Evolutionary conservation across 1,140 invertebrate species (phyloP), one percentile per base, ranked within the genome.

Genomic region (Eubasilissa regina): DNA sequence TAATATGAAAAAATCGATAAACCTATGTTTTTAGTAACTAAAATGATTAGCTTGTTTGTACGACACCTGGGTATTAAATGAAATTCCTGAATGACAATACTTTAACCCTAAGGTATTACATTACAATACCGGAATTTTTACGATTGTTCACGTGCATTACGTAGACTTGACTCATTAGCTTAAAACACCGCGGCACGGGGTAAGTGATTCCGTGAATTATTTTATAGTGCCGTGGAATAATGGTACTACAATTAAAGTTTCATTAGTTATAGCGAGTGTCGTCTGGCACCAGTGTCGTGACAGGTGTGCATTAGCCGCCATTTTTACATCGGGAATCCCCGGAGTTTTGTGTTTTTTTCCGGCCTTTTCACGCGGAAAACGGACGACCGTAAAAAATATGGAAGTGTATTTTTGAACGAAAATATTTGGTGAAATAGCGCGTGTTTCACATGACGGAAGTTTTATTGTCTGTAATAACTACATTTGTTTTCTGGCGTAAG

Each of bases 171-270:
- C 66, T 70, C 66, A 70, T 70, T 70, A 21, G 45, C 19, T 45
- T 70, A 70, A 70, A 70, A 70, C 66, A 48, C 66, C 62, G 11
- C 47, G 15, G 58, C 19, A 3, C 4, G 17, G 48, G 45, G 66
- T 70, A 70, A 70, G 66, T 70, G 66, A 70, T 70, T 25, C 66
- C 17, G 66, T 70, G 45, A 70, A 70, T 70, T 70, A 70, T 70
- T 70, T 70, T 70, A 70, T 70, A 53, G 45, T 51, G 10, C 66
- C 66, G 45, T 15, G 15, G 62, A 56, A 43, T 66, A 70, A 51
- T 53, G 51, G 66, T 17, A 25, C 17, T 8, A 62, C 66, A 70
- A 51, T 70, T 51, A 70, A 70, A 70, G 66, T 70, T 70, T 70
- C 66, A 70, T 70, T 70, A 70, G 66, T 70, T 70, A 51, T 51